A percentile compares a stretch with the other conserved stretches of the same genome.
Conservation (phyloP, 2,888 invertebrate species). For the Polia nebulosa region DNA sequence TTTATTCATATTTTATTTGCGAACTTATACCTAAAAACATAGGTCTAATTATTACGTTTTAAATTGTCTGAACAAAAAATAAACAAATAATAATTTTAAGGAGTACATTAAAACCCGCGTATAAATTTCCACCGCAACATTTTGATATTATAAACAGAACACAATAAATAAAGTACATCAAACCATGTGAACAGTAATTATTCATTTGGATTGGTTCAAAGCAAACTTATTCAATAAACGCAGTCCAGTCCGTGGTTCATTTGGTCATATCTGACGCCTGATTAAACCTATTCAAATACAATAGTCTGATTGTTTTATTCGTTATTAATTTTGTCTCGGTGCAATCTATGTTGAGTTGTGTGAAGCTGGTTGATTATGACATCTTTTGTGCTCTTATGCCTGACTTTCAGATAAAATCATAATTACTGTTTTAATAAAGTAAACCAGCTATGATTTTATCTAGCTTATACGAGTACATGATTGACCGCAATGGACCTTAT, state of each 20-base stretch:
- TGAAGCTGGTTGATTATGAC: not conserved
- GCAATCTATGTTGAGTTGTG: constrained; percentile 52
- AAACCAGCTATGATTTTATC: too few species aligned
- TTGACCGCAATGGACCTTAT: too few species aligned
- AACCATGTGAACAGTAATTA: constrained; percentile 63
- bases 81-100: constrained; percentile 31
- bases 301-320: constrained; percentile 62
- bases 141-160: constrained; percentile 39
- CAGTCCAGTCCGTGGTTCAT: constrained; percentile 69
- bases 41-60: not conserved
- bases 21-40: not conserved
- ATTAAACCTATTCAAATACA: constrained; percentile 70
- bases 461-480: too few species aligned
- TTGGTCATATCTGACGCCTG: constrained; percentile 69
- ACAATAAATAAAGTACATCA: constrained; percentile 43
- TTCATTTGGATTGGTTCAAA: constrained; percentile 70
- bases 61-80: constrained; percentile 15
- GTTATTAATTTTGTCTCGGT: constrained; percentile 63
- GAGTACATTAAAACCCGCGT: constrained; percentile 22
- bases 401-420: too few species aligned
- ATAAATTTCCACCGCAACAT: constrained; percentile 39
- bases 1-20: not conserved
- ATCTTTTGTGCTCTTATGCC: not conserved
- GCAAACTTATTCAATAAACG: constrained; percentile 70
- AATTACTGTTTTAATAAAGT: too few species aligned